Percentiles rank a stretch among this genome's conserved stretches.
Evolutionary conservation across 1,140 invertebrate genomes (phyloP).

Genomic region (Achatina immaculata): DNA sequence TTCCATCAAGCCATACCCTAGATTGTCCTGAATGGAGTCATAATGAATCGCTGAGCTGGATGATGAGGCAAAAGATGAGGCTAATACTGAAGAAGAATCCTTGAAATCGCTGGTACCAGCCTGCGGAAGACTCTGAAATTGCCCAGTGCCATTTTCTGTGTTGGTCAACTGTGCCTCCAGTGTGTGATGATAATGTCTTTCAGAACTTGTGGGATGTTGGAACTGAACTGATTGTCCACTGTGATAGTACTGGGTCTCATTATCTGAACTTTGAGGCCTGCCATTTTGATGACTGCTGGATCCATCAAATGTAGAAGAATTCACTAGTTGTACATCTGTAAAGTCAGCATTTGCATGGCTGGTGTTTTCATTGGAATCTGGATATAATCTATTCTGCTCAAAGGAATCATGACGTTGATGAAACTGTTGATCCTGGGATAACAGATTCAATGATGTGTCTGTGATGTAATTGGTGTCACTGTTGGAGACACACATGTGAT

Average conservation of each 20-base stretch:
- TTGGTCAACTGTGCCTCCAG: neutral
- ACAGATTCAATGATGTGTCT: neutral
- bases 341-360: neutral
- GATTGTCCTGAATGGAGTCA: neutral
- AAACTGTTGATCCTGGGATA: neutral
- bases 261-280: neutral
- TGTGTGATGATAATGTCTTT: slow-evolving; percentile 12
- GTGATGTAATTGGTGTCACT: neutral
- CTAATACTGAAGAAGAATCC: slow-evolving; percentile 9
- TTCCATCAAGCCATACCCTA: slow-evolving; percentile 2
- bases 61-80: slow-evolving; percentile 8
- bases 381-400: neutral
- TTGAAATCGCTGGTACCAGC: neutral
- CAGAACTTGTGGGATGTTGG: neutral
- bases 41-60: neutral
- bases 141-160: neutral
- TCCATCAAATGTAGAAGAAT: neutral
- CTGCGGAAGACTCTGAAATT: slow-evolving; percentile 12
- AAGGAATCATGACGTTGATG: slow-evolving; percentile 2
- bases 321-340: neutral
- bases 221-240: neutral
- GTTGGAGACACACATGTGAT: neutral
- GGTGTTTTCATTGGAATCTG: neutral
- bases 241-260: neutral
- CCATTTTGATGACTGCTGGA: neutral